phyloP scores from a whole-genome alignment of 2,888 invertebrate species.

The Trachelus iudaicus region DNA sequence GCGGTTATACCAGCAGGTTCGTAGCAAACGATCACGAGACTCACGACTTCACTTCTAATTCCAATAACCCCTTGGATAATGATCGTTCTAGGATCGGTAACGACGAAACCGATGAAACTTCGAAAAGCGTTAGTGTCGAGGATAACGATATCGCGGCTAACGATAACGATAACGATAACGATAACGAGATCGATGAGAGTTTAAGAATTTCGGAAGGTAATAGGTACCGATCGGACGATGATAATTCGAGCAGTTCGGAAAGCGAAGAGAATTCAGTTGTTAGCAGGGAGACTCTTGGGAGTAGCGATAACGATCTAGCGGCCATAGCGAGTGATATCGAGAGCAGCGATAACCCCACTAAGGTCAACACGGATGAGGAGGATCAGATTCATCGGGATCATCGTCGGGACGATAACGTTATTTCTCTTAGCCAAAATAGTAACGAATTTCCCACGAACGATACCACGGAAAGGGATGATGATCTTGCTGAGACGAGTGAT shows the following conservation, averaged over 20 bases:
- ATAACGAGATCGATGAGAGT: constrained; percentile 2
- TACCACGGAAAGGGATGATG: constrained; percentile 9
- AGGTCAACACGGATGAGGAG: background rate
- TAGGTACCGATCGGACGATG: background rate
- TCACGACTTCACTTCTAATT: constrained; percentile 56
- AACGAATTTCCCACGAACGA: constrained; percentile 15
- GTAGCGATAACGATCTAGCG: constrained; percentile 1
- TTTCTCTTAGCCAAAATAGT: constrained; percentile 25
- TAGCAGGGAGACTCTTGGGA: background rate
- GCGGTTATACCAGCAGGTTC: constrained; percentile 77
- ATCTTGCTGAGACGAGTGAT: constrained; percentile 25
- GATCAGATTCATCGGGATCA: constrained; percentile 21
- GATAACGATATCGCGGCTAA: constrained; percentile 22
- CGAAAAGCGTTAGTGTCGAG: constrained; percentile 24
- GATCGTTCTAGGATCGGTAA: constrained; percentile 60
- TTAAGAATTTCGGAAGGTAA: background rate
- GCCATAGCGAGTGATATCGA: constrained; percentile 25
- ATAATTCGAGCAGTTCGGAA: background rate
- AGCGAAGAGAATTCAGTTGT: background rate
- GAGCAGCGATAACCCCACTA: constrained; percentile 9
- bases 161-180: constrained; percentile 8
- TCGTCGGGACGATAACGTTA: constrained; percentile 24
- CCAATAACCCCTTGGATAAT: constrained; percentile 60
- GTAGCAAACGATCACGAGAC: constrained; percentile 59
- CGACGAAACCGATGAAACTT: constrained; percentile 28